phyloP scores from a whole-genome alignment of 2,797 vertebrate genomes.

The Neopelma chrysocephalum region DNA sequence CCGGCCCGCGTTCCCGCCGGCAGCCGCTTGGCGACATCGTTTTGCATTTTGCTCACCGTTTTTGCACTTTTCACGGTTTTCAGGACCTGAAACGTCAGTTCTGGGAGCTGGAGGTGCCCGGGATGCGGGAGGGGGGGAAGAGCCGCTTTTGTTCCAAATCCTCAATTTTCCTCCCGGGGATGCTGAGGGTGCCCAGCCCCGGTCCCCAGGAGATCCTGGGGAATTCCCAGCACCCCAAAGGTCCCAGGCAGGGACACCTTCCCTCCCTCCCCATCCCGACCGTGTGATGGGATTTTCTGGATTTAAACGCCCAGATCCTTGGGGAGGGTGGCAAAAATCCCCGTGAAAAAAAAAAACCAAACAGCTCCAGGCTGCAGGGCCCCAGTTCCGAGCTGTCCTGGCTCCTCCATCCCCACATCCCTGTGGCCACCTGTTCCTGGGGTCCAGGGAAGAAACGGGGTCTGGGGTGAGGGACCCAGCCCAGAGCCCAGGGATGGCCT shows the following conservation, averaged over 20 bases:
- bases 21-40: not conserved
- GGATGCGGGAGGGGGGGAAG: fast-evolving
- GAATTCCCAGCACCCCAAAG: not conserved
- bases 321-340: not conserved
- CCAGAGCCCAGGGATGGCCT: not conserved
- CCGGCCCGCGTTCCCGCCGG: not conserved
- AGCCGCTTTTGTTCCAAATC: not conserved
- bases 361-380: not conserved
- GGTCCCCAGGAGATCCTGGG: not conserved
- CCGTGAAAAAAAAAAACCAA: not conserved
- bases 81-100: not conserved
- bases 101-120: not conserved
- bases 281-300: not conserved
- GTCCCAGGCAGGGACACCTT: not conserved
- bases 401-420: not conserved
- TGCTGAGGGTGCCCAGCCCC: not conserved
- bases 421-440: not conserved
- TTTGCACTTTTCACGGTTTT: not conserved
- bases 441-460: fast-evolving
- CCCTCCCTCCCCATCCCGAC: no score
- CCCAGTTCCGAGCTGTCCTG: fast-evolving
- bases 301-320: not conserved
- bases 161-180: fast-evolving
- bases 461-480: not conserved
- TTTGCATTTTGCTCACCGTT: constrained; percentile 4